Evolutionary conservation across 1,140 invertebrate genomes (phyloP).

Genomic region (Linepithema humile): DNA sequence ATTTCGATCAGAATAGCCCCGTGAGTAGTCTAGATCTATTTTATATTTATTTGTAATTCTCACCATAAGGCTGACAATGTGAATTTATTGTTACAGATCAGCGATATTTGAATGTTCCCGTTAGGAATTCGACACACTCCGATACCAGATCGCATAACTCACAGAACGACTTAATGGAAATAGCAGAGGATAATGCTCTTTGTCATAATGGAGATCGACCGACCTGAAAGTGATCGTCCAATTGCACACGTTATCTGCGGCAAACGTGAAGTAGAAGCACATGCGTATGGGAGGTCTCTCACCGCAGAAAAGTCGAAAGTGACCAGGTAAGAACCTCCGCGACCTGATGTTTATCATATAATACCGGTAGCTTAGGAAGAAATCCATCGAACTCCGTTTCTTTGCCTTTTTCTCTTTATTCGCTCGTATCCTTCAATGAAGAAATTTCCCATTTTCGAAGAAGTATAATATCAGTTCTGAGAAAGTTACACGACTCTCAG

Average conservation of each 20-base stretch:
- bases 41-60: neutral
- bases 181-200: neutral
- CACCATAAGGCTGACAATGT: neutral
- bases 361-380: conserved; percentile 40
- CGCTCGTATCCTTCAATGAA: neutral
- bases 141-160: conserved; percentile 16
- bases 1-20: no score
- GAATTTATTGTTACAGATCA: neutral
- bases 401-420: neutral
- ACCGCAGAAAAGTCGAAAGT: conserved; percentile 38
- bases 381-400: neutral
- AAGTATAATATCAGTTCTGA: neutral
- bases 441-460: conserved; percentile 35
- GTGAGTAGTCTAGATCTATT: no score
- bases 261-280: neutral
- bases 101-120: neutral
- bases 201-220: neutral
- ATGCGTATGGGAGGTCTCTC: conserved; percentile 1
- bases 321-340: conserved; percentile 54
- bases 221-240: neutral
- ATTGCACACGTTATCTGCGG: conserved; percentile 31
- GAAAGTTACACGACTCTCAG: neutral
- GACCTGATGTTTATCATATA: conserved; percentile 58
- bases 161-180: conserved; percentile 12
- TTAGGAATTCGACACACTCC: neutral